Conservation (phyloP, 2,113 vertebrate species). For the pig (Sus scrofa) region DNA sequence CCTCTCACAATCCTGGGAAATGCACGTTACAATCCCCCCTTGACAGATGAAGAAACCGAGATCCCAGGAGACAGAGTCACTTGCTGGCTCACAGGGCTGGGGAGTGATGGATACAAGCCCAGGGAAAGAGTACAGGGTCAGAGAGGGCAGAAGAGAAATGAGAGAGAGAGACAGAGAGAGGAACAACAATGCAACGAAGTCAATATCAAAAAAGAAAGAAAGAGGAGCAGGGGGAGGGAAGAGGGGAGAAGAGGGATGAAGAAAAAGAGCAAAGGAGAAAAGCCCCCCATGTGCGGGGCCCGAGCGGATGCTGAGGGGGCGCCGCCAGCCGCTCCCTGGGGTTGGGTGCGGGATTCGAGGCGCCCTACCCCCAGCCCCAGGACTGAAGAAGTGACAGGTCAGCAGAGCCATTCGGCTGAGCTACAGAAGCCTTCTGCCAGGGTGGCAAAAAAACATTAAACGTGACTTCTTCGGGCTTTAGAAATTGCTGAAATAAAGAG, state of each 20-base stretch:
- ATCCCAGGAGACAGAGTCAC: background rate
- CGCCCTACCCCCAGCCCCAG: accelerated
- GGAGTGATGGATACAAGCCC: background rate
- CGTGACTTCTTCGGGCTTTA: conserved; percentile 71
- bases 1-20: background rate
- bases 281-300: background rate
- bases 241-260: background rate
- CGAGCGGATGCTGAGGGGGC: background rate
- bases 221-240: background rate
- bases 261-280: background rate
- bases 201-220: background rate
- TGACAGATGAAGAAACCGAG: conserved; percentile 17
- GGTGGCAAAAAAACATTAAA: conserved; percentile 68
- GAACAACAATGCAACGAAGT: background rate
- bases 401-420: conserved; percentile 77
- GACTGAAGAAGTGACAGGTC: conserved; percentile 56
- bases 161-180: background rate
- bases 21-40: background rate
- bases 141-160: background rate
- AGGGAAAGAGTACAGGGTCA: background rate
- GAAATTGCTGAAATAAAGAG: conserved; percentile 81
- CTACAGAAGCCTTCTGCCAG: conserved; percentile 72
- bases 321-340: too few species aligned
- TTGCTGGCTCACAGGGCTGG: background rate
- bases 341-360: background rate